phyloP scores from a whole-genome alignment of 2,888 invertebrate genomes.

The Nomada ferruginata region DNA sequence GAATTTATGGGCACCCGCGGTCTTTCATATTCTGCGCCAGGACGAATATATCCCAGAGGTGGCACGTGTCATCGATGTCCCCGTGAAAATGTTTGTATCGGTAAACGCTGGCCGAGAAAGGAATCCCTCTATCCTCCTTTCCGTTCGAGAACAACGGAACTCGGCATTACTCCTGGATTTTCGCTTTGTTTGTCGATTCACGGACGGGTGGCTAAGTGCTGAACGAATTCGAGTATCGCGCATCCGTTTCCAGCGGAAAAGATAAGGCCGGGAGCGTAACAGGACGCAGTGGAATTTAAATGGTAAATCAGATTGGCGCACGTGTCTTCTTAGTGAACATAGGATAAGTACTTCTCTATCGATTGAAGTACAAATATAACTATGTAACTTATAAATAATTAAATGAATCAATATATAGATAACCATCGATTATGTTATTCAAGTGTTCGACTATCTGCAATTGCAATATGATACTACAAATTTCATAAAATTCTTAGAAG shows the following conservation, averaged over 20 bases:
- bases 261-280: not conserved
- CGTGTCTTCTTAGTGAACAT: not conserved
- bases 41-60: conserved; percentile 5
- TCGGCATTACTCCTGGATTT: conserved; percentile 18
- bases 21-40: conserved; percentile 6
- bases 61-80: conserved; percentile 27
- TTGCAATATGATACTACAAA: too few species aligned
- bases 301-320: not conserved
- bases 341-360: too few species aligned
- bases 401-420: too few species aligned
- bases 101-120: not conserved
- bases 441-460: too few species aligned
- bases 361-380: too few species aligned
- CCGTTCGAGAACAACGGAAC: conserved; percentile 1
- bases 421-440: too few species aligned
- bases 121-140: not conserved
- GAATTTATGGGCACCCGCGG: conserved; percentile 18
- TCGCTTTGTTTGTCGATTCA: conserved; percentile 21
- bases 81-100: not conserved
- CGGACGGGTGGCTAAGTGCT: not conserved
- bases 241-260: not conserved
- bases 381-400: too few species aligned
- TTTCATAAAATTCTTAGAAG: too few species aligned
- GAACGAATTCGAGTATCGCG: not conserved
- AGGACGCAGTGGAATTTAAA: not conserved